Evolutionary conservation across 2,888 invertebrate genomes (phyloP).

Genomic region (Muschampia plurimacula): DNA sequence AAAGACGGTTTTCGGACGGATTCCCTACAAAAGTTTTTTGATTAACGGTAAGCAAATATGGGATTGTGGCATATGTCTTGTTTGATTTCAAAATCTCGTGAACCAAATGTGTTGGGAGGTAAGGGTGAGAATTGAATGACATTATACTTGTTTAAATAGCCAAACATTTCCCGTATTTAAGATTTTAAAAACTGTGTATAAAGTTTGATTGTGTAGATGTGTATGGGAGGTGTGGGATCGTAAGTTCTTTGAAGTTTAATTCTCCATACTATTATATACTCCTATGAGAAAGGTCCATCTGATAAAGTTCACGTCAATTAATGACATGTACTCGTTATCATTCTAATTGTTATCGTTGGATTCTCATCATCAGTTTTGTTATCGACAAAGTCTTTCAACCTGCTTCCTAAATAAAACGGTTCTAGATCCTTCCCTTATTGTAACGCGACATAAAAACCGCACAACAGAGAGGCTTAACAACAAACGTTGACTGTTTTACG

Average conservation of each 20-base stretch:
- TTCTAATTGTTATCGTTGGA: neutral
- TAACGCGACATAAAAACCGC: slow-evolving; percentile 5
- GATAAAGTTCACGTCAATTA: neutral
- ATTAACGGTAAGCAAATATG: slow-evolving; percentile 77
- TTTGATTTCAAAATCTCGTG: neutral
- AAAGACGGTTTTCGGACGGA: slow-evolving; percentile 58
- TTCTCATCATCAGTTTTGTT: neutral
- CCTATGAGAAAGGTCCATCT: slow-evolving; percentile 11
- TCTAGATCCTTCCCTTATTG: neutral
- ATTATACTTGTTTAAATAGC: neutral
- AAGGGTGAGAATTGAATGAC: slow-evolving; percentile 14
- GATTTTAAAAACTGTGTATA: slow-evolving; percentile 15
- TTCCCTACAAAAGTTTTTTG: slow-evolving; percentile 76
- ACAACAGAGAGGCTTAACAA: slow-evolving; percentile 28
- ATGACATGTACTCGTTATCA: neutral
- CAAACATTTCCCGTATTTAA: neutral
- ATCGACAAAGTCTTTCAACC: neutral
- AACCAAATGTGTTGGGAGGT: neutral
- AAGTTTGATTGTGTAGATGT: slow-evolving; percentile 25
- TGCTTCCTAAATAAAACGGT: neutral
- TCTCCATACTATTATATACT: slow-evolving; percentile 17
- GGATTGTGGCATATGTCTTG: slow-evolving; percentile 57
- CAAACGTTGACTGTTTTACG: slow-evolving; percentile 68
- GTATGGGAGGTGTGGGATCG: slow-evolving; percentile 30
- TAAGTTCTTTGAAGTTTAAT: slow-evolving; percentile 15